Conservation (phyloP, 2,888 invertebrate species). For the Tachina grossa region DNA sequence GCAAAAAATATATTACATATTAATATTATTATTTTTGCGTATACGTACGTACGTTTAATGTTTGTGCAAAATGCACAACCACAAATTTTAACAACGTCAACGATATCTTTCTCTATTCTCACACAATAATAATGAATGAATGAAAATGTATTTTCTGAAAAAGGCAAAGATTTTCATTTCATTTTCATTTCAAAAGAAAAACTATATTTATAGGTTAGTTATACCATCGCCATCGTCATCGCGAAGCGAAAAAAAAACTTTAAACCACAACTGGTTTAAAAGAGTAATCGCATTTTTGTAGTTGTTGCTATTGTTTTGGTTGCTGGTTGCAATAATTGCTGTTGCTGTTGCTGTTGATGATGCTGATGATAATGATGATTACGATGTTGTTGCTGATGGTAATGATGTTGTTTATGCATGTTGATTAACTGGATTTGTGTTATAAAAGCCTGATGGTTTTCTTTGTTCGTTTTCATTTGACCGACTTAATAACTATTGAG, state of each 20-base stretch:
- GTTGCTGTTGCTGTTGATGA: conserved; percentile 65
- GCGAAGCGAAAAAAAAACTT: conserved; percentile 10
- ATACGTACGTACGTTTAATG: not conserved
- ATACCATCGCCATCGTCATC: conserved; percentile 52
- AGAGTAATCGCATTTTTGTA: conserved; percentile 46
- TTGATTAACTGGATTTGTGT: conserved; percentile 66
- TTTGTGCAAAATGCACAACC: conserved; percentile 14
- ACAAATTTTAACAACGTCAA: conserved; percentile 4
- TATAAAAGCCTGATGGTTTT: conserved; percentile 53
- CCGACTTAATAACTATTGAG: conserved; percentile 65
- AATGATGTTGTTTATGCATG: conserved; percentile 38
- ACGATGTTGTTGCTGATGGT: conserved; percentile 37
- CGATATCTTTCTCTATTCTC: conserved; percentile 5
- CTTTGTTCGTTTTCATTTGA: conserved; percentile 59
- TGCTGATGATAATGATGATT: conserved; percentile 32
- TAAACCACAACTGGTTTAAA: conserved; percentile 64
- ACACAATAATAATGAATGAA: conserved; percentile 42
- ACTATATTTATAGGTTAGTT: conserved; percentile 73
- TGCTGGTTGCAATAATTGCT: conserved; percentile 35
- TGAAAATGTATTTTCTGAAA: conserved; percentile 47
- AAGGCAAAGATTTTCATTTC: conserved; percentile 62
- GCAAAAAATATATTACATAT: not conserved
- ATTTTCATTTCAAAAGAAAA: conserved; percentile 68
- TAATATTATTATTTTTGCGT: conserved; percentile 1
- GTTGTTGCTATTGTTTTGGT: conserved; percentile 66